Percentiles rank a stretch among this genome's conserved stretches.
These are phyloP conservation scores for Thereuonema tuberculata DNA, from an alignment of 1,140 invertebrate genomes.

Conservation along the genomic window DNA sequence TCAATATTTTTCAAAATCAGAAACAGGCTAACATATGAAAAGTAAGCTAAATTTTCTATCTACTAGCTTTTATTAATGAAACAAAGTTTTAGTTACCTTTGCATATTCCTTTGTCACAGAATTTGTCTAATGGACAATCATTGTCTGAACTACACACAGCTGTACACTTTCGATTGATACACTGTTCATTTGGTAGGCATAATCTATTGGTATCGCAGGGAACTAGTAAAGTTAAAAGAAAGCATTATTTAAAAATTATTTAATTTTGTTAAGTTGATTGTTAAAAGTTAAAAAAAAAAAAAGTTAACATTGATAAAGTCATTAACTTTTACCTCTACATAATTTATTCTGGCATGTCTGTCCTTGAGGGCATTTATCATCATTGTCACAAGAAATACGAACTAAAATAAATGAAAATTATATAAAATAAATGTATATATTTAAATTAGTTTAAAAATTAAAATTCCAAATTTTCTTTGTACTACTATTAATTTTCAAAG, in stretches of 20 bases:
- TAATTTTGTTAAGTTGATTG: not conserved
- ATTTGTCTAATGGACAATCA: conserved; percentile 57
- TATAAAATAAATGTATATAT: no score
- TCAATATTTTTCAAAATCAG: no score
- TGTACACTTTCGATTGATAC: conserved; percentile 6
- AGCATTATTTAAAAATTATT: not conserved
- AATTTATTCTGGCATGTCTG: conserved; percentile 11
- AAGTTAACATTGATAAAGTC: not conserved
- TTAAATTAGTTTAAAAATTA: no score
- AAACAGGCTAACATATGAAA: no score
- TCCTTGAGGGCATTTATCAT: conserved; percentile 1
- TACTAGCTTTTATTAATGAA: not conserved
- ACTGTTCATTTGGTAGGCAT: conserved; percentile 9
- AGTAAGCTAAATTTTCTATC: no score
- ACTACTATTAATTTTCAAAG: no score
- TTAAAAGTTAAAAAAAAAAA: not conserved
- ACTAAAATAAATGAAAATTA: not conserved
- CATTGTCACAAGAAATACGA: conserved; percentile 2
- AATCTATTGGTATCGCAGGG: conserved; percentile 5
- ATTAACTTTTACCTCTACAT: conserved; percentile 9
- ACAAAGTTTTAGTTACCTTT: conserved; percentile 15
- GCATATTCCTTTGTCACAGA: conserved; percentile 42
- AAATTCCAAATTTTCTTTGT: no score
- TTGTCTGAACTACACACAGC: conserved; percentile 51
- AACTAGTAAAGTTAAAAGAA: conserved; percentile 3